Percentiles rank a stretch among this genome's conserved stretches.
Evolutionary conservation across 1,140 invertebrate species (phyloP).

Genomic region (Leptinotarsa undecemlineata): DNA sequence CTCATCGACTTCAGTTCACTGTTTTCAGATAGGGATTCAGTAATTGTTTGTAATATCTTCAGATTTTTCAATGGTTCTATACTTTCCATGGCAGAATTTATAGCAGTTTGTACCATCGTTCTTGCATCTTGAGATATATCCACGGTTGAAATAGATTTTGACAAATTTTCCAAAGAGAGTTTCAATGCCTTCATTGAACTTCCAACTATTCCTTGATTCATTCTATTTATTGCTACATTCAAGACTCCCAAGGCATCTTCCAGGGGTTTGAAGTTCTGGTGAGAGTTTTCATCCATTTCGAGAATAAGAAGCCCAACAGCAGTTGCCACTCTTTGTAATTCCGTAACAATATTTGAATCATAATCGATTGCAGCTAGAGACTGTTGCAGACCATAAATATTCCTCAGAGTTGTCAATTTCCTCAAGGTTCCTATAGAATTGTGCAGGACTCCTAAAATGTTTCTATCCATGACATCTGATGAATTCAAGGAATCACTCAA

Average conservation of each 20-base stretch:
- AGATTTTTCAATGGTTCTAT: no score
- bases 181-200: not conserved
- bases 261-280: not conserved
- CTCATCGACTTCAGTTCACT: no score
- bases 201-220: not conserved
- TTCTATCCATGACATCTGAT: not conserved
- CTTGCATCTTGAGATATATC: not conserved
- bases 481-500: not conserved
- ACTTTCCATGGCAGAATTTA: not conserved
- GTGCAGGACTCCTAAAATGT: not conserved
- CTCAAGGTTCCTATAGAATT: not conserved
- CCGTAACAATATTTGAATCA: not conserved
- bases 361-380: not conserved
- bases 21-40: no score
- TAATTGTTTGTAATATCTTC: no score
- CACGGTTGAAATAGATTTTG: not conserved
- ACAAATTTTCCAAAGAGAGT: not conserved
- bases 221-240: conserved; percentile 1
- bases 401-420: not conserved
- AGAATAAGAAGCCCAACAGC: not conserved
- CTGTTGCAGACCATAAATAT: not conserved
- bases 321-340: not conserved
- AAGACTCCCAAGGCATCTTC: conserved; percentile 11
- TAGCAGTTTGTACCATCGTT: not conserved
- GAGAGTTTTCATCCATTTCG: not conserved